Evolutionary conservation across 2,888 invertebrate genomes (phyloP), one percentile per base, ranked within the genome.

Genomic region (Lithophane socia): DNA sequence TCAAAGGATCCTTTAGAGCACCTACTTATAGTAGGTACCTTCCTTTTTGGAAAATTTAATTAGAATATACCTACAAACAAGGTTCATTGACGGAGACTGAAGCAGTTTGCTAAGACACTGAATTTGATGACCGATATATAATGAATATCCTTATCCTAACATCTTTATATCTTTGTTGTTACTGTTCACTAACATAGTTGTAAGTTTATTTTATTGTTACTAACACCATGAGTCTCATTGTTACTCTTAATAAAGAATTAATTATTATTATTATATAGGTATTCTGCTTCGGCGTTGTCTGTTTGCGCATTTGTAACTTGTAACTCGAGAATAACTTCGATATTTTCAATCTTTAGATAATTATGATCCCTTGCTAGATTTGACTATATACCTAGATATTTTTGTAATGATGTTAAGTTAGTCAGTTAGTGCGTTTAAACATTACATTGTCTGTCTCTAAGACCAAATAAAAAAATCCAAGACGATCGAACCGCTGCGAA

Each of bases 1-100:
- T 83, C 80, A 87, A 87, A 86, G 71, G 73, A 64, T 61, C 13
- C n/a, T 8, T 12, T 52, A 18, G n/a, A 60, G 66, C 3, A 49
- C 52, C 56, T 77, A 69, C 73, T 74, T 60, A 9, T 49, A 21
- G 9, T 49, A 24, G 3, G 3, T 4, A 52, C 21, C 66, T 77
- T 66, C 70, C 56, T 78, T 60, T 68, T 76, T 52, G 18, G 54
- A 52, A 64, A 76, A 73, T 80, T 75, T 65, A 81, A 85, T 77
- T 79, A 78, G n/a, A 63, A 64, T 58, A 64, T 37, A 73, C n/a
- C n/a, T n/a, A n/a, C n/a, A 68, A 77, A 80, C 52, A 74, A 65
- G 63, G 63, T 60, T 70, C 37, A 13, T 47, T 72, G 61, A 65
- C 12, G 12, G 37, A n/a, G 24, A 70, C 60, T 86, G 61, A 74